phyloP scores from a whole-genome alignment of 2,888 invertebrate genomes.

The Volucella zonaria region DNA sequence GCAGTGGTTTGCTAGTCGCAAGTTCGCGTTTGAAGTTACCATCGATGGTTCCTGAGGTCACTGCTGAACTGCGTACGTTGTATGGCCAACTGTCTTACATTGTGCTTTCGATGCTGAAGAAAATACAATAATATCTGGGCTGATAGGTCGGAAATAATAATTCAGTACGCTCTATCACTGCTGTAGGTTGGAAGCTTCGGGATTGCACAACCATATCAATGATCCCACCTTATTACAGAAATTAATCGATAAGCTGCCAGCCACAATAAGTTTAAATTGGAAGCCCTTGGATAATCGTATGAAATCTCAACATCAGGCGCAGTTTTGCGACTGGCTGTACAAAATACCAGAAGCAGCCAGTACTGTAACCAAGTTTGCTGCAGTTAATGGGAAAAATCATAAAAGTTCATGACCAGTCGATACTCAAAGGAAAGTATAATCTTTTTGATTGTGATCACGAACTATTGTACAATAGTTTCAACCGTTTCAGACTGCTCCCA shows the following conservation, averaged over 20 bases:
- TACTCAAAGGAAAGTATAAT: too few relatives aligned
- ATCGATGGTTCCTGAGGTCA: too few relatives aligned
- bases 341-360: conserved; percentile 32
- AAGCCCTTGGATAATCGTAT: background rate
- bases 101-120: too few relatives aligned
- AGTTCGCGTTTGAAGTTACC: background rate
- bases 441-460: too few relatives aligned
- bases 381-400: background rate
- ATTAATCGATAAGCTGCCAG: conserved; percentile 3
- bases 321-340: background rate
- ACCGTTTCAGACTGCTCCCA: too few relatives aligned
- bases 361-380: background rate
- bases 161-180: conserved; percentile 8
- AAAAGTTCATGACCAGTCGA: too few relatives aligned
- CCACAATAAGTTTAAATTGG: background rate
- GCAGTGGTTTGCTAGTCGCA: background rate
- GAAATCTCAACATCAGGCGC: background rate
- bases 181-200: conserved; percentile 1
- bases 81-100: too few relatives aligned
- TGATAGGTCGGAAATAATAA: background rate
- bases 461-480: too few relatives aligned
- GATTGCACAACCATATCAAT: background rate
- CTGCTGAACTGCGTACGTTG: too few relatives aligned
- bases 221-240: conserved; percentile 10
- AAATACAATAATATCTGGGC: too few relatives aligned